Conservation (phyloP, 2,797 vertebrate species). For the Rhadinocentrus ornatus region DNA sequence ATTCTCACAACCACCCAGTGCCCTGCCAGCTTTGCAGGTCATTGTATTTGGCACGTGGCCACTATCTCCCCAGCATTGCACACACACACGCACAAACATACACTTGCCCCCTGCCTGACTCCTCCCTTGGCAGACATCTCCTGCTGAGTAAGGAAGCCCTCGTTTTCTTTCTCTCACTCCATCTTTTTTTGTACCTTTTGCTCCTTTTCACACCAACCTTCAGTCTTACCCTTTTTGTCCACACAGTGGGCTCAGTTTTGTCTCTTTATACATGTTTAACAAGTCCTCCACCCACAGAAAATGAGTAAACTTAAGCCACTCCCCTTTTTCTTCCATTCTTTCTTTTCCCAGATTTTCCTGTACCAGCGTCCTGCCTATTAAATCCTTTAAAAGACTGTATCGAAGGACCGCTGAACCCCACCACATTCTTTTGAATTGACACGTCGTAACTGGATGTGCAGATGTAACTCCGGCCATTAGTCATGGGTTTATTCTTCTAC, state of each 20-base stretch:
- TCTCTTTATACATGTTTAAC: slow-evolving; percentile 41
- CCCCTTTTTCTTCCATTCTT: background rate
- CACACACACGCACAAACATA: slow-evolving; percentile 41
- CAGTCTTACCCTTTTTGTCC: slow-evolving; percentile 39
- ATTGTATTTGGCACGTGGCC: slow-evolving; percentile 88
- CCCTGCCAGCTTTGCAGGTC: slow-evolving; percentile 80
- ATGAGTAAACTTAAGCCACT: slow-evolving; percentile 39
- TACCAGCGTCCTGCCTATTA: slow-evolving; percentile 27
- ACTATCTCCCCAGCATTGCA: slow-evolving; percentile 58
- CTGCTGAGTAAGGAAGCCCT: slow-evolving; percentile 79
- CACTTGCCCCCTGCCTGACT: slow-evolving; percentile 73
- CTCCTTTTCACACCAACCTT: slow-evolving; percentile 45
- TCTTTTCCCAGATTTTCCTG: slow-evolving; percentile 6
- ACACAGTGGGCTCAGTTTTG: slow-evolving; percentile 34
- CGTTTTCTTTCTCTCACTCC: slow-evolving; percentile 19
- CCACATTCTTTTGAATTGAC: slow-evolving; percentile 53
- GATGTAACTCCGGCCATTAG: slow-evolving; percentile 67
- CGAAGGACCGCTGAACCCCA: slow-evolving; percentile 34
- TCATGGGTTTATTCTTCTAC: slow-evolving; percentile 68
- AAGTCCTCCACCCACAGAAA: slow-evolving; percentile 33
- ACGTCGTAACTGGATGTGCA: slow-evolving; percentile 67
- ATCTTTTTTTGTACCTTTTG: slow-evolving; percentile 35
- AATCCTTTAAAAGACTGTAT: slow-evolving; percentile 25
- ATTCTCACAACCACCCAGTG: slow-evolving; percentile 59
- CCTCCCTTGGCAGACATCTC: slow-evolving; percentile 77